Conservation (phyloP, 1,140 invertebrate genomes). For the Euura saliciscinereae region DNA sequence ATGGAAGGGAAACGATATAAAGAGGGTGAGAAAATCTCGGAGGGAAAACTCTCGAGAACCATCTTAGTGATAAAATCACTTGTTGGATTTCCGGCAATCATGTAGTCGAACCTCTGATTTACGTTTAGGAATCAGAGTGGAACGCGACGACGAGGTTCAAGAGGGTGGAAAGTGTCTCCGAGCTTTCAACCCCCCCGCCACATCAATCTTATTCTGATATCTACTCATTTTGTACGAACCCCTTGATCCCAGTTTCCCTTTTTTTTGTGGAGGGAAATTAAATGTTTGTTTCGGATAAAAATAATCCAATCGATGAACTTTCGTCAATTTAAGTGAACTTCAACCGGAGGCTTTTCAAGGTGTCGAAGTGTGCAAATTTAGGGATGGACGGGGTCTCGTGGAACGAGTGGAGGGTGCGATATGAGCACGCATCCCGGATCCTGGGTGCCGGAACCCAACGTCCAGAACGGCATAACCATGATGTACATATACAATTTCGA, state of each 20-base stretch:
- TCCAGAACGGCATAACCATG: slow-evolving; percentile 43
- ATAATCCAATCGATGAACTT: not conserved
- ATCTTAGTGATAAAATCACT: slow-evolving; percentile 46
- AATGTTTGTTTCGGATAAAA: not conserved
- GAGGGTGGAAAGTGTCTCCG: not conserved
- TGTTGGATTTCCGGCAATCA: slow-evolving; percentile 42
- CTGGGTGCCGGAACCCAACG: slow-evolving; percentile 39
- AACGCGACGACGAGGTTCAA: not conserved
- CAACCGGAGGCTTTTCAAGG: not conserved
- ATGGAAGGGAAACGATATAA: too few relatives aligned
- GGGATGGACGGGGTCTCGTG: not conserved
- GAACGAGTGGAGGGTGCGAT: not conserved
- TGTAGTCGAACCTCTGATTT: slow-evolving; percentile 28
- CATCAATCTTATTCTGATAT: not conserved
- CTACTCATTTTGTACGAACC: not conserved
- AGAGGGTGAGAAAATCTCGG: too few relatives aligned
- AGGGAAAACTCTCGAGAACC: slow-evolving; percentile 16
- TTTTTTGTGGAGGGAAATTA: not conserved
- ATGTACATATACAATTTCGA: slow-evolving; percentile 45
- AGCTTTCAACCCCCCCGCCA: not conserved
- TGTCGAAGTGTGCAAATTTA: not conserved
- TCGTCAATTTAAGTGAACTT: not conserved
- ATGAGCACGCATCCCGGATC: slow-evolving; percentile 5
- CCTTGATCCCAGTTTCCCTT: not conserved
- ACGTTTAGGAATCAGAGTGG: slow-evolving; percentile 17